A percentile compares a stretch with the other conserved stretches of the same genome.
These are phyloP conservation scores for Oasisia sp. DNA, from an alignment of 2,888 invertebrate species.

Conservation along the genomic window DNA sequence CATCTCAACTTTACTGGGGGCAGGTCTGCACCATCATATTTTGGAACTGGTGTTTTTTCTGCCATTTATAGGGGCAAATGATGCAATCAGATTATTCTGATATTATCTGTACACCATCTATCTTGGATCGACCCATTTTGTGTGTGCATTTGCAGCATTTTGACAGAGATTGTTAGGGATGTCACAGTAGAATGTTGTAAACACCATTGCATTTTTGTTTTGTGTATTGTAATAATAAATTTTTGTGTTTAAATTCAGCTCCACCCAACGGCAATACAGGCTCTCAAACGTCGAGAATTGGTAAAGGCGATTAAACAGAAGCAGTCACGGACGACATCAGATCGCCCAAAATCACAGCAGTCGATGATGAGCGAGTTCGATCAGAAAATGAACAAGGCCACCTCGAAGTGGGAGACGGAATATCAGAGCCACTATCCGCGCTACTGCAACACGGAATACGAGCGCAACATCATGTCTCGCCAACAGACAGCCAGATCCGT, in stretches of 20 bases:
- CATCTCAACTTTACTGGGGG: too few relatives aligned
- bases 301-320: slow-evolving; percentile 4
- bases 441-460: not conserved
- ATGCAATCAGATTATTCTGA: too few relatives aligned
- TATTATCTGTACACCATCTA: too few relatives aligned
- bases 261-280: not conserved
- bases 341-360: not conserved
- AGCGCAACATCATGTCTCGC: not conserved
- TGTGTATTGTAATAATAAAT: not conserved
- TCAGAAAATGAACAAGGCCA: slow-evolving; percentile 1
- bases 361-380: not conserved
- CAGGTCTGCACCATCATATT: too few relatives aligned
- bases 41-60: too few relatives aligned
- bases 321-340: not conserved
- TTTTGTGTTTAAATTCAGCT: not conserved
- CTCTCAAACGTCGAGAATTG: not conserved
- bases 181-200: not conserved
- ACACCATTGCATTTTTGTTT: not conserved
- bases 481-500: not conserved
- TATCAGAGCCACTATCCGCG: not conserved
- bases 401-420: not conserved
- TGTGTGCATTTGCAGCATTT: too few relatives aligned
- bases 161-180: too few relatives aligned
- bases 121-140: too few relatives aligned
- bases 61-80: too few relatives aligned